Conservation (phyloP, 2,113 vertebrate species). For the Catharus bicknelli region DNA sequence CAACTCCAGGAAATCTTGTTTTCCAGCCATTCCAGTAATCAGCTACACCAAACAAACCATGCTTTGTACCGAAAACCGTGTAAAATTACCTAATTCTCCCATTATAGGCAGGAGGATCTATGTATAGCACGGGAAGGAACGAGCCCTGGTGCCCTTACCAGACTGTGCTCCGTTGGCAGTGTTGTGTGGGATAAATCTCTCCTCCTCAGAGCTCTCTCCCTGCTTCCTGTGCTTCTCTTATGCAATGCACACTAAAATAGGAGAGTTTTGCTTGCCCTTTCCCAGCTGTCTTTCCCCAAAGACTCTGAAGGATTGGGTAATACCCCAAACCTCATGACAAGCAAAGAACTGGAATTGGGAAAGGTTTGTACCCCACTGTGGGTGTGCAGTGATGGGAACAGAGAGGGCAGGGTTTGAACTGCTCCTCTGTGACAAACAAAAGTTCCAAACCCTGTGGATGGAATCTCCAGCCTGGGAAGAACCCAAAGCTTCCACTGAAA, state of each 20-base stretch:
- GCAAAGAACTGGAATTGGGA: background rate
- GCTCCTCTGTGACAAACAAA: background rate
- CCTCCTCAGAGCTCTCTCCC: slow-evolving; percentile 21
- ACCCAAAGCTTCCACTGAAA: background rate
- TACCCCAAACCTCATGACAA: background rate
- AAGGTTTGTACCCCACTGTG: background rate
- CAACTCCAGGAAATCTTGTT: background rate
- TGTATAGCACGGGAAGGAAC: slow-evolving; percentile 36
- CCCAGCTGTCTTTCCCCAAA: slow-evolving; percentile 23
- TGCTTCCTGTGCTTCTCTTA: slow-evolving; percentile 56
- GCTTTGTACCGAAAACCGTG: background rate
- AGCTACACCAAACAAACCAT: background rate
- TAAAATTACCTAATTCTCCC: slow-evolving; percentile 5
- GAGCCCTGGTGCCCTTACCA: slow-evolving; percentile 36
- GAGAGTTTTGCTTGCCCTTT: slow-evolving; percentile 10
- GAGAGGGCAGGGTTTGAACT: background rate
- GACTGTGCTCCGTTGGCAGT: slow-evolving; percentile 57
- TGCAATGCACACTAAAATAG: slow-evolving; percentile 47
- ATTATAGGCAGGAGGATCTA: background rate
- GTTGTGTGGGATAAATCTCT: slow-evolving; percentile 60
- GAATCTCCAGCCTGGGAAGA: background rate
- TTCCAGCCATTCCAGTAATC: background rate
- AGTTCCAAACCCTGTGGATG: background rate
- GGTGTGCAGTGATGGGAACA: background rate
- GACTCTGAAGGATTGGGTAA: background rate